A percentile compares a stretch with the other conserved stretches of the same genome.
These are phyloP conservation scores for Ectropis crepuscularia DNA, from an alignment of 2,888 invertebrate genomes.

Conservation along the genomic window DNA sequence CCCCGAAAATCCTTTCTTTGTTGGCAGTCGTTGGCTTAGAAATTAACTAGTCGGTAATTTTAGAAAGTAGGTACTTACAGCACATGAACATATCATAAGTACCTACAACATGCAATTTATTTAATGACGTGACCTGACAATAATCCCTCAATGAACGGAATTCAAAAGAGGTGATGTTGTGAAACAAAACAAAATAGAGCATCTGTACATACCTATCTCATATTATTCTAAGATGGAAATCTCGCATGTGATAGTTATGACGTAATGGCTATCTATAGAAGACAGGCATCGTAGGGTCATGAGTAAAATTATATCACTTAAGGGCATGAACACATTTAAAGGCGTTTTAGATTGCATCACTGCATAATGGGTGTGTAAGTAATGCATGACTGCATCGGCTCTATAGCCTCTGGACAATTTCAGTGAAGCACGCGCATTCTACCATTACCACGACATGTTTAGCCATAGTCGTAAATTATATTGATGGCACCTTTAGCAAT, in stretches of 20 bases:
- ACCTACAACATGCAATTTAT: too few relatives aligned
- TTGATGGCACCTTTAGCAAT: conserved; percentile 56
- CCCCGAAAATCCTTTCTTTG: too few relatives aligned
- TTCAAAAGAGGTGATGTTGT: conserved; percentile 15
- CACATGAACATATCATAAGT: too few relatives aligned
- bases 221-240: conserved; percentile 23
- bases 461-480: conserved; percentile 57
- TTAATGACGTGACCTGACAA: too few relatives aligned
- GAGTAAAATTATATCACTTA: conserved; percentile 23
- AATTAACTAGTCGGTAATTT: too few relatives aligned
- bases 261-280: conserved; percentile 28
- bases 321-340: conserved; percentile 18
- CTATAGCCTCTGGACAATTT: conserved; percentile 32
- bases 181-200: conserved; percentile 25
- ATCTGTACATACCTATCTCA: conserved; percentile 8
- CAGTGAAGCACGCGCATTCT: conserved; percentile 27
- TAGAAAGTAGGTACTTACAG: too few relatives aligned
- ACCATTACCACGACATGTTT: conserved; percentile 43
- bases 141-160: too few relatives aligned
- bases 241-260: conserved; percentile 28
- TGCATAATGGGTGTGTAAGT: conserved; percentile 17
- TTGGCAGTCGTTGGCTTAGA: too few relatives aligned
- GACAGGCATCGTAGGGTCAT: conserved; percentile 15
- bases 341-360: conserved; percentile 23
- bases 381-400: conserved; percentile 30